Evolutionary conservation across 2,113 vertebrate species (phyloP).

Genomic region (Anarhynchus alexandrinus): DNA sequence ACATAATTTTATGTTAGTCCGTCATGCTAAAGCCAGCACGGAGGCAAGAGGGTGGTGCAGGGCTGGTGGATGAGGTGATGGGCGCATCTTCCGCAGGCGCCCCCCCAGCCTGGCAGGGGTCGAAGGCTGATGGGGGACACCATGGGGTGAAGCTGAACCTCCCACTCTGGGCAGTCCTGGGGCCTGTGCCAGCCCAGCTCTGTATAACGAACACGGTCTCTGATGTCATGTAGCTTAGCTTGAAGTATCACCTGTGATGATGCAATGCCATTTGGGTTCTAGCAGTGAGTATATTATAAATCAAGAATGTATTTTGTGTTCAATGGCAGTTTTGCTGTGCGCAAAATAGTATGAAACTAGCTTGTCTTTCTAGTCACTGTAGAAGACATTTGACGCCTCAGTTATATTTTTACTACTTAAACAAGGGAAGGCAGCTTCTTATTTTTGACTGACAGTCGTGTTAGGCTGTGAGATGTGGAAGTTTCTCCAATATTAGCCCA

Average conservation of each 20-base stretch:
- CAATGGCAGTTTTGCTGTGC: neutral
- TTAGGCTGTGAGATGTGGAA: neutral
- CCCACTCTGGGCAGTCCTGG: fast-evolving
- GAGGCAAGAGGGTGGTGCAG: no score
- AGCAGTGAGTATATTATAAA: neutral
- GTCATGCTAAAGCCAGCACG: neutral
- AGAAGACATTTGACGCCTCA: no score
- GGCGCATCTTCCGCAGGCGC: fast-evolving
- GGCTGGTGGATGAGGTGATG: neutral
- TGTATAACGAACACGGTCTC: neutral
- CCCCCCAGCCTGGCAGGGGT: neutral
- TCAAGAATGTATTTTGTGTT: neutral
- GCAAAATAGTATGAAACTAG: neutral
- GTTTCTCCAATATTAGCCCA: neutral
- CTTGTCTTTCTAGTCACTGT: neutral
- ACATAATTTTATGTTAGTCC: no score
- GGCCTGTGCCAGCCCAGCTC: neutral
- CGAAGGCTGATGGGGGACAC: neutral
- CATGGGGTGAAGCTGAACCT: neutral
- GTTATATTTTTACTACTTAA: neutral
- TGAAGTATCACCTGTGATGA: neutral
- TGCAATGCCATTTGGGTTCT: neutral
- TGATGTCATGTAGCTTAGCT: no score
- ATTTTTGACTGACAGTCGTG: neutral
- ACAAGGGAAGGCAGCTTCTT: neutral